Base-by-base conservation (phyloP, 2,113 vertebrate species). In the Columbina picui region DNA sequence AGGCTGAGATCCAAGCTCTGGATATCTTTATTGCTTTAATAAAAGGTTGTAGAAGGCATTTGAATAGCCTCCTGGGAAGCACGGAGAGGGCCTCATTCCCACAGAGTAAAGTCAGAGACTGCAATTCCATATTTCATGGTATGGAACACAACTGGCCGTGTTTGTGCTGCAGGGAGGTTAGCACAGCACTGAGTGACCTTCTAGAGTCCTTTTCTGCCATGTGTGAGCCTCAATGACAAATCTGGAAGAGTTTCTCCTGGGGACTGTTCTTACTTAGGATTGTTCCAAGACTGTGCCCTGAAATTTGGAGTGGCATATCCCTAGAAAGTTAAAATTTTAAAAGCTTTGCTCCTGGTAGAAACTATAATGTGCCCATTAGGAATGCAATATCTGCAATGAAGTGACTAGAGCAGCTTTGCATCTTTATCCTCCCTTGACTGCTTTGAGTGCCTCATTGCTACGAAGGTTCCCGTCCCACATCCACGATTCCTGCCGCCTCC, bases 21-120 rank as follows among this genome's bases (percentile, higher is more conserved):
- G 16, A 18, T 78, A 45, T 79, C 67, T 94, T 95, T 90, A 93
- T 76, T 84, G 74, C 87, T 82, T 95, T 95, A 89, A 91, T 89
- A 91, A 94, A 92, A 94, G 78, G 38, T 81, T 68, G 36, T 61
- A 65, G 88, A 91, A 95, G 76, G 41, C 55, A 69, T 93, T 94
- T 91, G 85, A 92, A 74, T 52, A 86, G 86, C 59, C 86, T 90
- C 83, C 47, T 67, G 90, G 84, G 95, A 67, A 89, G 32, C 86
- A 56, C 0, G 63, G 75, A 57, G 67, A 90, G 64, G 34, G 47
- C 26, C 10, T 83, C 3, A 15, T 90, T 90, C 49, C 64, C 60
- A 78, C 36, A 77, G 67, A 88, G 75, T 49, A 11, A 87, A 93
- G 75, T 69, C 87, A 93, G 80, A 90, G 90, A 82, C 90, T 50